These are phyloP conservation scores for Phrynosoma blainvillii DNA, from an alignment of 2,113 vertebrate species.

Conservation along the genomic window DNA sequence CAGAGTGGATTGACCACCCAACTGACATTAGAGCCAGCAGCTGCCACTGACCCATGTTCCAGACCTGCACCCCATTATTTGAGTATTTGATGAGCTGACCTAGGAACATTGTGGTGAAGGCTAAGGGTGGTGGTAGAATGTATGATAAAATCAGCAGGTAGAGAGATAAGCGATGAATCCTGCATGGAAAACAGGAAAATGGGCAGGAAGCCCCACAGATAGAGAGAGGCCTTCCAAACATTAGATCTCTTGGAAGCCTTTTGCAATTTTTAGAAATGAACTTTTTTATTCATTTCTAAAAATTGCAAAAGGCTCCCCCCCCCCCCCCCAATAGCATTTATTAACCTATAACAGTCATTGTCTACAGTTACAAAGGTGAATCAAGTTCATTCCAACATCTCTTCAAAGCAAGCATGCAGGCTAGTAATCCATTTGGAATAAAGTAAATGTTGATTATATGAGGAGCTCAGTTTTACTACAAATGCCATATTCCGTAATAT, in stretches of 20 bases:
- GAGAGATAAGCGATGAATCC: neutral
- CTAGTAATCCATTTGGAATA: neutral
- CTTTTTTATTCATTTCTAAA: too few species aligned
- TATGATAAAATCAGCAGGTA: neutral
- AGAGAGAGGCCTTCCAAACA: too few species aligned
- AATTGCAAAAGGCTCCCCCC: too few species aligned
- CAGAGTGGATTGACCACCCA: too few species aligned
- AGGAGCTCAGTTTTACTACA: neutral
- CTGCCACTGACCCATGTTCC: too few species aligned
- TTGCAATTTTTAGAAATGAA: neutral
- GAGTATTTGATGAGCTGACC: neutral
- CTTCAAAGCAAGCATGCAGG: neutral
- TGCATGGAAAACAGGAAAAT: neutral
- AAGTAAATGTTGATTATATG: neutral
- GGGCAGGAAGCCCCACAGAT: neutral
- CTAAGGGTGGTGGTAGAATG: neutral
- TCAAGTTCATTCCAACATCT: neutral
- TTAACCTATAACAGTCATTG: too few species aligned
- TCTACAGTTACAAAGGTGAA: too few species aligned
- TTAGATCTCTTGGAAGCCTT: neutral
- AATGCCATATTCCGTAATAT: neutral
- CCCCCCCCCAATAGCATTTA: too few species aligned
- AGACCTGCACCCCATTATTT: neutral
- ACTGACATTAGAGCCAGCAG: too few species aligned
- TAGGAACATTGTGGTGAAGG: neutral